Percentiles rank a stretch among this genome's conserved stretches.
Conservation (phyloP, 2,888 invertebrate species). For the Empis livida region DNA sequence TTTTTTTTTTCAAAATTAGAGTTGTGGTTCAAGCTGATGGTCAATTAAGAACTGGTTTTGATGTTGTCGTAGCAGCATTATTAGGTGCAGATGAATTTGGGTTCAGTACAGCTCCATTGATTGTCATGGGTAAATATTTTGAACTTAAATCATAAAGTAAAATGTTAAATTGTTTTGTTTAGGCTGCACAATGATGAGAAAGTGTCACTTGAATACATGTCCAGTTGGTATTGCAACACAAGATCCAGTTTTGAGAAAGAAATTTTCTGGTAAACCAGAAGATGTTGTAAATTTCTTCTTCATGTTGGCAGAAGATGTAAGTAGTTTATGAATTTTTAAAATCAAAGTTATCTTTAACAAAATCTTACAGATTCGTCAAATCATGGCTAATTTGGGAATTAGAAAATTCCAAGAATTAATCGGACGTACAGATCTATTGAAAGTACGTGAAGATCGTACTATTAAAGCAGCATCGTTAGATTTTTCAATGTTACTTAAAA, state of each 20-base stretch:
- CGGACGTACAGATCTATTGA: conserved; percentile 80
- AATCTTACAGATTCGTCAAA: conserved; percentile 58
- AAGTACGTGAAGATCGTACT: conserved; percentile 56
- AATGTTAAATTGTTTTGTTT: conserved; percentile 3
- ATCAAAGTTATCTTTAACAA: not conserved
- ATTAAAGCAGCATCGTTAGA: conserved; percentile 77
- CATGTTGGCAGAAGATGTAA: conserved; percentile 92
- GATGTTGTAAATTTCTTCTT: conserved; percentile 96
- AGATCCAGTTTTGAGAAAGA: conserved; percentile 87
- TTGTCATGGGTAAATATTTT: conserved; percentile 61
- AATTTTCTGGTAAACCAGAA: conserved; percentile 95
- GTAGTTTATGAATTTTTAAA: conserved; percentile 7
- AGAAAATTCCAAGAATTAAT: conserved; percentile 79
- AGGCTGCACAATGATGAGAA: conserved; percentile 99
- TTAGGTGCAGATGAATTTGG: conserved; percentile 98
- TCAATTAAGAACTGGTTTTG: conserved; percentile 88
- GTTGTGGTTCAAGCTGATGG: conserved; percentile 95
- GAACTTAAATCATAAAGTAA: not conserved
- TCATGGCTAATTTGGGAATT: conserved; percentile 87
- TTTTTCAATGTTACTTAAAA: conserved; percentile 72
- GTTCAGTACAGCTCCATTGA: conserved; percentile 95
- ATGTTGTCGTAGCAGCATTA: conserved; percentile 89
- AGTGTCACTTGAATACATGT: conserved; percentile 97
- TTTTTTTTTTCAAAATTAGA: conserved; percentile 35
- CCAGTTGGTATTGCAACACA: conserved; percentile 99